Percentiles rank a stretch among this genome's conserved stretches.
Conservation (phyloP, 1,140 invertebrate species). For the Zaprionus africanus region DNA sequence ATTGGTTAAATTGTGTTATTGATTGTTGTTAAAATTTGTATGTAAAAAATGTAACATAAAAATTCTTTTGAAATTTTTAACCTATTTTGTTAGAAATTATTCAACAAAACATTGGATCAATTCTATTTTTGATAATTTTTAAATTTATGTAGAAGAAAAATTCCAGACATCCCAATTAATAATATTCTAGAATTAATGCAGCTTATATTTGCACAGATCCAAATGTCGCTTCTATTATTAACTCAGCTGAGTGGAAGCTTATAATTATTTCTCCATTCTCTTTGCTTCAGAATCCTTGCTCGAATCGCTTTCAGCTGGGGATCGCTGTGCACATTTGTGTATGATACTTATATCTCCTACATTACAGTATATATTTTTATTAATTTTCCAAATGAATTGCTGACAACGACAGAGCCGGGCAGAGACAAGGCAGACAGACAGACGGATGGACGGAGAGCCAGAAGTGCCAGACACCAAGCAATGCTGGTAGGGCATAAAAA, state of each 20-base stretch:
- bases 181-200: not conserved
- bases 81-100: too few relatives aligned
- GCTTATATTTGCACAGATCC: not conserved
- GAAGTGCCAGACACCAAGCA: constrained; percentile 25
- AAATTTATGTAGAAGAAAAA: too few relatives aligned
- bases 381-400: constrained; percentile 83
- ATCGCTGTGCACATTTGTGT: not conserved
- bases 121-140: too few relatives aligned
- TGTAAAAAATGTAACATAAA: too few relatives aligned
- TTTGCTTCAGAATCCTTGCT: not conserved
- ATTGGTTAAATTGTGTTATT: too few relatives aligned
- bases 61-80: too few relatives aligned
- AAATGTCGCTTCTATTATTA: not conserved
- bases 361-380: constrained; percentile 63
- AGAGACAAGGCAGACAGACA: constrained; percentile 34
- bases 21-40: too few relatives aligned
- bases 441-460: not conserved
- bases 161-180: too few relatives aligned
- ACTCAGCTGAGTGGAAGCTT: not conserved
- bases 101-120: too few relatives aligned
- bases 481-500: constrained; percentile 17
- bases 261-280: not conserved
- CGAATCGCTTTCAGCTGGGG: not conserved
- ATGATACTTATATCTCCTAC: not conserved
- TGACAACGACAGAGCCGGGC: constrained; percentile 61